A percentile compares a stretch with the other conserved stretches of the same genome.
These are phyloP conservation scores for Arbacia lixula DNA, from an alignment of 53 echinoderm and acorn worm species.

Conservation along the genomic window DNA sequence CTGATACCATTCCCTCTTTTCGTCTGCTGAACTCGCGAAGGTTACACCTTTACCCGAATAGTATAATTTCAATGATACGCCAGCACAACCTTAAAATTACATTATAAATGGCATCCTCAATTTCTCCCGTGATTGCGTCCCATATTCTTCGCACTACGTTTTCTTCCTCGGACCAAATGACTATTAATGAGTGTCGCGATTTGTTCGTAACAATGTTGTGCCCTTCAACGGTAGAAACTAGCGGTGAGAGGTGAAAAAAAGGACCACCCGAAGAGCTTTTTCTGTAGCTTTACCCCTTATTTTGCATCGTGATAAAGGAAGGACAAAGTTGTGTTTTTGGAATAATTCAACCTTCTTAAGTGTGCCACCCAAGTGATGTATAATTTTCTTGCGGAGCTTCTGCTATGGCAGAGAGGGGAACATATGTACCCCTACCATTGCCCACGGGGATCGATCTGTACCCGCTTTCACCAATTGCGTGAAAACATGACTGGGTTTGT, in stretches of 20 bases:
- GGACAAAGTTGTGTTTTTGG: constrained; percentile 21
- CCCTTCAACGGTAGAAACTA: constrained; percentile 27
- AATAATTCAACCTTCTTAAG: neutral
- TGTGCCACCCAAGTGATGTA: constrained; percentile 30
- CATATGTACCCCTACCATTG: no score
- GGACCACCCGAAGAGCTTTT: constrained; percentile 42
- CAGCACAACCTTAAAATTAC: constrained; percentile 13
- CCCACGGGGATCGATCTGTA: no score
- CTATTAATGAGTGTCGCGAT: constrained; percentile 30
- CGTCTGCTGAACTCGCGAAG: constrained; percentile 30
- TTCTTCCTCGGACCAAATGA: constrained; percentile 5
- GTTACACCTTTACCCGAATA: neutral
- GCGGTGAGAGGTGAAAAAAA: constrained; percentile 10
- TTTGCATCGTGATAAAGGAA: constrained; percentile 22
- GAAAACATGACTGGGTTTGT: no score
- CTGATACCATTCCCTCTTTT: neutral
- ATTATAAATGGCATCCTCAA: constrained; percentile 25
- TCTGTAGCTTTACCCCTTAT: neutral
- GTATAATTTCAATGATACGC: constrained; percentile 38
- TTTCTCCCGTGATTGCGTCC: neutral
- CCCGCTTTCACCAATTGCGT: no score
- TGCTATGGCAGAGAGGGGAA: no score
- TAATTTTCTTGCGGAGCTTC: no score
- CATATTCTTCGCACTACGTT: neutral
- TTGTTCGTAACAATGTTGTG: constrained; percentile 2